phyloP scores from a whole-genome alignment of 2,113 vertebrate species.

The Colistium nudipinnis region DNA sequence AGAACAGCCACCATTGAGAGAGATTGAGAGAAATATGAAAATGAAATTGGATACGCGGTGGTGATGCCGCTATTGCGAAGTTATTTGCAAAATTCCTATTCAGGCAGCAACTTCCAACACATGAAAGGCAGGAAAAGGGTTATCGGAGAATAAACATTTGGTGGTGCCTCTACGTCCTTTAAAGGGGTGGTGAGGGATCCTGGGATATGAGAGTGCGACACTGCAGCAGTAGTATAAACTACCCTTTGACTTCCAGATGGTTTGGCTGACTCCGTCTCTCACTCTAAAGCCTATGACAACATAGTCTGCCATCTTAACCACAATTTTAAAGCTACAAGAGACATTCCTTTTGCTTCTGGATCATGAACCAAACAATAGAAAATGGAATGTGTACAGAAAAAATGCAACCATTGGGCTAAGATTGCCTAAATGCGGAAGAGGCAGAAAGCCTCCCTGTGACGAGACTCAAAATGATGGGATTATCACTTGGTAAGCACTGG shows the following conservation, averaged over 20 bases:
- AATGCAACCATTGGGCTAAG: neutral
- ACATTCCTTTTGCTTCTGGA: conserved; percentile 1
- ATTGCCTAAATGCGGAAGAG: neutral
- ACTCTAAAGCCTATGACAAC: conserved; percentile 17
- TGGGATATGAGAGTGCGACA: conserved; percentile 17
- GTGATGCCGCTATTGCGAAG: no score
- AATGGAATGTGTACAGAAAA: neutral
- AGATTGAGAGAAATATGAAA: no score
- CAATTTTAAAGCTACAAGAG: conserved; percentile 15
- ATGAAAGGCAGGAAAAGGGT: conserved; percentile 9
- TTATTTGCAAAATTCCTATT: no score
- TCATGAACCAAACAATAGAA: neutral
- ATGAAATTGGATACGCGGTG: no score
- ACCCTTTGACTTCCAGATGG: conserved; percentile 57
- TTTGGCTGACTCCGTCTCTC: conserved; percentile 10
- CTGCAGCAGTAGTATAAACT: conserved; percentile 40
- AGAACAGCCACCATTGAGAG: no score
- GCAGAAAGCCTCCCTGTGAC: neutral
- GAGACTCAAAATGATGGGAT: neutral
- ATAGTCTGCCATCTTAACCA: conserved; percentile 24
- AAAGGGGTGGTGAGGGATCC: neutral
- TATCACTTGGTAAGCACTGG: neutral
- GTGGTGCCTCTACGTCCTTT: neutral
- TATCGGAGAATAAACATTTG: neutral
- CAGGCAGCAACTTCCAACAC: neutral